Evolutionary conservation across 2,888 invertebrate species (phyloP).

Genomic region (Podabrus alpinus): DNA sequence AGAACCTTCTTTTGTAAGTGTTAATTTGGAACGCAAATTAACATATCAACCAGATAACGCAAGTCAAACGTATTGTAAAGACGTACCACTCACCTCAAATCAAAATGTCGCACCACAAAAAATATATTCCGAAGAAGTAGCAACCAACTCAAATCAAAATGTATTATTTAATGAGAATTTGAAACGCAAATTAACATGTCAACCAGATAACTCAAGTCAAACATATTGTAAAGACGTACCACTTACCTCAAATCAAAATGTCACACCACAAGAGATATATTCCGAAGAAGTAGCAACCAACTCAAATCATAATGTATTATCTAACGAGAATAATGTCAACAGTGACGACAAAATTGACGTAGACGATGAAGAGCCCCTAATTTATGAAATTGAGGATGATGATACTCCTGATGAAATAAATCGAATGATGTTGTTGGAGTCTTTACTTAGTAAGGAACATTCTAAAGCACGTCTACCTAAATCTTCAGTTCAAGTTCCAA

Average conservation of each 20-base stretch:
- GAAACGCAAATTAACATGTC: neutral
- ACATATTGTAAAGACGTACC: neutral
- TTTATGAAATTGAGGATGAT: neutral
- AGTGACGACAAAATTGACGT: neutral
- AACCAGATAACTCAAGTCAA: neutral
- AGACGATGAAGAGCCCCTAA: neutral
- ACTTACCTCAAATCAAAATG: neutral
- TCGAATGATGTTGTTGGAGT: neutral
- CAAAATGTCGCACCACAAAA: neutral
- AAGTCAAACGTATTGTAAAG: neutral
- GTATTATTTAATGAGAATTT: too few relatives aligned
- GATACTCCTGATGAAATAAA: neutral
- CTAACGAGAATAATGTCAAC: too few relatives aligned
- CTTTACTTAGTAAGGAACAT: neutral
- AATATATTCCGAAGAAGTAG: neutral
- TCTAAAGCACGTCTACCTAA: neutral
- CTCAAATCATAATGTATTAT: neutral
- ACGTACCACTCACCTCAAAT: neutral
- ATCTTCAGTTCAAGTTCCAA: too few relatives aligned
- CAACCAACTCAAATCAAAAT: neutral
- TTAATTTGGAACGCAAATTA: neutral
- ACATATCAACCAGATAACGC: neutral
- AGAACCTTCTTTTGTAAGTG: neutral
- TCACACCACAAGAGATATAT: neutral
- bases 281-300: neutral